Base-by-base conservation (phyloP, 2,797 vertebrate genomes). In the Eospalax fontanierii region DNA sequence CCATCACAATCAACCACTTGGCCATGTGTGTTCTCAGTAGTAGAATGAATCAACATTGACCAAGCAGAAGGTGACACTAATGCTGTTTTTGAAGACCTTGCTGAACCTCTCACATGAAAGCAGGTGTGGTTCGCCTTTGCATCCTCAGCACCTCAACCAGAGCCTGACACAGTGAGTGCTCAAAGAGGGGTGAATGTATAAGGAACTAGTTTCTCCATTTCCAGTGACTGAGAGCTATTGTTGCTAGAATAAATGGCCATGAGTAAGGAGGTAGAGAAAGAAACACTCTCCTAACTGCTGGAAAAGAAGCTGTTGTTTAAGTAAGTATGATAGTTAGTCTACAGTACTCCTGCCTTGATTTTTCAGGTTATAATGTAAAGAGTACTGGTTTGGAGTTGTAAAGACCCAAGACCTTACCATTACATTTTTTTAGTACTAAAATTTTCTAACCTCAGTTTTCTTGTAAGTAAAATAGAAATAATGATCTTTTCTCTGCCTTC, bases 361-460 rank as follows among this genome's bases (percentile, higher is more conserved):
- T 92, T 89, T 83, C 33, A 78, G 75, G 50, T 87, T 40, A 38
- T 4, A 90, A 35, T 54, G 1, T 71, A 68, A 94, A 83, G 50
- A 80, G 68, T 73, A n/a, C 35, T 85, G 46, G 57, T 12, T 35
- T 66, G 4, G 19, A 75, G 21, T 76, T 63, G 33, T 50, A 16
- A 82, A 63, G 16, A 26, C 78, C 76, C 3, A 7, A 81, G 81
- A 78, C 15, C 28, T 92, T 30, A 46, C n/a, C 54, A 73, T 54
- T 73, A 38, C 71, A 83, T 59, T 43, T 80, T 91, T 61, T 93
- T 83, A 33, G 19, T 38, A 35, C 65, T 82, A 35, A 91, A 92
- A 40, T 43, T 54, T 81, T 82, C 90, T 80, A 57, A 79, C 43
- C 16, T 95, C n/a, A 24, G 1, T 94, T 92, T 87, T 63, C 18